phyloP scores from a whole-genome alignment of 1,140 invertebrate genomes.

The Bactericera cockerelli region DNA sequence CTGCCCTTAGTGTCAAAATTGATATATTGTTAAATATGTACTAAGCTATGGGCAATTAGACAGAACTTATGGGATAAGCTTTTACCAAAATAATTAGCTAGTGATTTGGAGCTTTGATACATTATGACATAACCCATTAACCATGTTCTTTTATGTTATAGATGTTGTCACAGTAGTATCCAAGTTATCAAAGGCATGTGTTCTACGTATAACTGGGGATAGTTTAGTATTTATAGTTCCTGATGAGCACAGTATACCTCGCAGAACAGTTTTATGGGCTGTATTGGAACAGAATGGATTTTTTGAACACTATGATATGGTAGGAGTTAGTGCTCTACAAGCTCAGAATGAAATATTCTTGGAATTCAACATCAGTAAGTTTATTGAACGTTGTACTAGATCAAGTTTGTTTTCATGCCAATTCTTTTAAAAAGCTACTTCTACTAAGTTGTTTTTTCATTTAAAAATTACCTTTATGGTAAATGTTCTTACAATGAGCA shows the following conservation, averaged over 20 bases:
- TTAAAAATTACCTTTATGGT: too few species aligned
- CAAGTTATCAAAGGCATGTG: constrained; percentile 59
- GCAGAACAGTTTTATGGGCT: constrained; percentile 59
- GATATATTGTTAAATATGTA: not conserved
- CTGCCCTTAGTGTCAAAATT: too few species aligned
- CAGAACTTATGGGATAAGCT: not conserved
- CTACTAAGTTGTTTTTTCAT: too few species aligned
- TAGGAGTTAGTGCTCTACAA: constrained; percentile 38
- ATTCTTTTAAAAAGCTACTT: too few species aligned
- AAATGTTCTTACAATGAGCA: too few species aligned
- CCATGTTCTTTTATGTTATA: not conserved
- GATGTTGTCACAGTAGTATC: constrained; percentile 39
- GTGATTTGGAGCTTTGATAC: not conserved
- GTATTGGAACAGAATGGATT: constrained; percentile 58
- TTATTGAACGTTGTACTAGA: too few species aligned
- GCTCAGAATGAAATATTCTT: constrained; percentile 63
- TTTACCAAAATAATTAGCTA: not conserved
- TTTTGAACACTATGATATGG: constrained; percentile 66
- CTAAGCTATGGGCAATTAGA: not conserved
- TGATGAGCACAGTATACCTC: constrained; percentile 46
- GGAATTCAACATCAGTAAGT: constrained; percentile 45
- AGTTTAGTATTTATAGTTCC: constrained; percentile 65
- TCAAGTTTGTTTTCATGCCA: too few species aligned
- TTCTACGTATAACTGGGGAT: constrained; percentile 49
- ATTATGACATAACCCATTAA: not conserved